Conservation (phyloP, 2,888 invertebrate genomes). For the Cacoxenus indagator region DNA sequence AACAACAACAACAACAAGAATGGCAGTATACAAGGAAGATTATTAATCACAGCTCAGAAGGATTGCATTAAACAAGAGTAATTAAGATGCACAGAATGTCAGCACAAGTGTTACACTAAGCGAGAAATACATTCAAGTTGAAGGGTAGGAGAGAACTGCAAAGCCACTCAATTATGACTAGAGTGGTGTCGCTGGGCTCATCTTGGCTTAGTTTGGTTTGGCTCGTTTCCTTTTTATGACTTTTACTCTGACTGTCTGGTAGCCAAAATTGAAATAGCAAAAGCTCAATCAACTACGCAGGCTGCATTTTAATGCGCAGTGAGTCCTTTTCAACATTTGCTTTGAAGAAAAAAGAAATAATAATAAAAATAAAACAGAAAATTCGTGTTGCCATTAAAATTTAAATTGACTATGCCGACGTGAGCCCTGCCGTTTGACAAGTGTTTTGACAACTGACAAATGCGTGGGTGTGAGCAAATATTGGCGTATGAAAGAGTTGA, state of each 20-base stretch:
- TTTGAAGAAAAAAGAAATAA: neutral
- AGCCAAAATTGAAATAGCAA: constrained; percentile 21
- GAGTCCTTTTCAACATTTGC: neutral
- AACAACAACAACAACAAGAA: neutral
- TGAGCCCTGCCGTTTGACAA: constrained; percentile 10
- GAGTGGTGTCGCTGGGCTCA: neutral
- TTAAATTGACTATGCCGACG: constrained; percentile 20
- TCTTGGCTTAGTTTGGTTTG: neutral
- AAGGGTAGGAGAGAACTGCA: neutral
- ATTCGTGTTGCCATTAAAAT: constrained; percentile 7
- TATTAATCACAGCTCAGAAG: constrained; percentile 22
- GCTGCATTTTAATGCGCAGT: constrained; percentile 19
- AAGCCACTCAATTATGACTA: constrained; percentile 9
- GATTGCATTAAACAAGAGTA: constrained; percentile 23
- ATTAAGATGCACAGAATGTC: constrained; percentile 26
- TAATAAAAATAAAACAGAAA: neutral
- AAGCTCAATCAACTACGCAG: constrained; percentile 26
- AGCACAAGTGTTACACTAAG: neutral
- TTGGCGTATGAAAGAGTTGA: neutral
- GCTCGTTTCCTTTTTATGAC: neutral
- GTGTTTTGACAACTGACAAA: neutral
- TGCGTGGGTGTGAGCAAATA: neutral
- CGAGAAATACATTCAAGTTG: neutral
- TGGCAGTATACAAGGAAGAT: constrained; percentile 14
- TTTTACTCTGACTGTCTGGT: neutral